Conservation (phyloP, 2,113 vertebrate species). For the Chaenogobius annularis region DNA sequence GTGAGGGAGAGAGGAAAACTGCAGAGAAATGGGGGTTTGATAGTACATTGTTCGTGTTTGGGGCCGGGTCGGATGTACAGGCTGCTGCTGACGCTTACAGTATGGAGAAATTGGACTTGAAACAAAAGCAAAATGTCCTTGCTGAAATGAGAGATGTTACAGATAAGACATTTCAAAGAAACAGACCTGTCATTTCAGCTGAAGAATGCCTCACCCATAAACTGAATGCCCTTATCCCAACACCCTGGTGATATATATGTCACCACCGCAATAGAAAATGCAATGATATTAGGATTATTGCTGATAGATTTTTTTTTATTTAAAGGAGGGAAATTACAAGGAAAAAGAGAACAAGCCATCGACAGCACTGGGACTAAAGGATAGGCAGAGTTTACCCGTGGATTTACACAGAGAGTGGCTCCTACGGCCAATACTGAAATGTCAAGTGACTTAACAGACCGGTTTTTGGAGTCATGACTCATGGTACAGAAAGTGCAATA, state of each 20-base stretch:
- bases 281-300: neutral
- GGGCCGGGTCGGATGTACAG: conserved; percentile 39
- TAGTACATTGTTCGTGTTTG: conserved; percentile 56
- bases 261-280: neutral
- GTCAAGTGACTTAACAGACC: conserved; percentile 10
- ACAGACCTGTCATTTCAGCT: conserved; percentile 60
- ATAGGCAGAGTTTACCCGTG: conserved; percentile 45
- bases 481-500: neutral
- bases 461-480: neutral
- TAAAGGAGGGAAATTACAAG: neutral
- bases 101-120: conserved; percentile 68
- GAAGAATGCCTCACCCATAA: conserved; percentile 24
- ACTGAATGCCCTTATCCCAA: conserved; percentile 13
- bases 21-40: conserved; percentile 66
- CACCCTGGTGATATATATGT: neutral
- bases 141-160: conserved; percentile 60
- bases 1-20: conserved; percentile 31
- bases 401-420: conserved; percentile 49
- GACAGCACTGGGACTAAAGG: conserved; percentile 10
- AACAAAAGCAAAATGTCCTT: conserved; percentile 69
- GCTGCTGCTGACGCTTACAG: conserved; percentile 69
- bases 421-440: neutral
- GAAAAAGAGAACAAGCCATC: conserved; percentile 4
- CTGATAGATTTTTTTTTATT: conserved; percentile 1
- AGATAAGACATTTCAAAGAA: conserved; percentile 58